phyloP scores from a whole-genome alignment of 2,888 invertebrate genomes.

The Agriopis leucophaearia region DNA sequence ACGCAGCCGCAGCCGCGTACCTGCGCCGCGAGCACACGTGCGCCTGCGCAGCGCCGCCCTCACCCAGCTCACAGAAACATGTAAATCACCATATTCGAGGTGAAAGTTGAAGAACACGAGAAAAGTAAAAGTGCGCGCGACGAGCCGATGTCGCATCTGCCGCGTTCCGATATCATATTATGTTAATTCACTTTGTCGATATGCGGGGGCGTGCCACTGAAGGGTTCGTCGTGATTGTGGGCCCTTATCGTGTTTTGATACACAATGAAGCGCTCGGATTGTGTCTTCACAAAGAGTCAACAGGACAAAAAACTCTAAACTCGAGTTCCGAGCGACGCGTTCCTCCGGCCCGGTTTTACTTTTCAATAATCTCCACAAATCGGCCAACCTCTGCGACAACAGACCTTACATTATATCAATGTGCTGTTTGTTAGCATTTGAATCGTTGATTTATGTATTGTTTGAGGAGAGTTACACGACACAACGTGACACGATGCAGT shows the following conservation, averaged over 20 bases:
- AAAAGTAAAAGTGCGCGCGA: slow-evolving; percentile 81
- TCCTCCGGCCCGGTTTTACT: slow-evolving; percentile 67
- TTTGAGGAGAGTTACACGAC: slow-evolving; percentile 41
- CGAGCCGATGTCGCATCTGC: slow-evolving; percentile 68
- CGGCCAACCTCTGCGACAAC: slow-evolving; percentile 73
- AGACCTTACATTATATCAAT: slow-evolving; percentile 59
- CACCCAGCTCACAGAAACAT: slow-evolving; percentile 59
- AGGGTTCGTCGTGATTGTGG: slow-evolving; percentile 71
- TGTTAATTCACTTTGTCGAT: slow-evolving; percentile 68
- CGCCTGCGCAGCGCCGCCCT: slow-evolving; percentile 38
- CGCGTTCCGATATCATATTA: slow-evolving; percentile 68
- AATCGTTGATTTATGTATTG: slow-evolving; percentile 73
- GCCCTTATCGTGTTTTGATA: slow-evolving; percentile 65
- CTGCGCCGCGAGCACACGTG: slow-evolving; percentile 51
- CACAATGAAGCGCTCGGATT: slow-evolving; percentile 67
- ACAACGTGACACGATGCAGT: slow-evolving; percentile 7
- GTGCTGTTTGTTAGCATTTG: slow-evolving; percentile 64
- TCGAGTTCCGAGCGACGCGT: slow-evolving; percentile 50
- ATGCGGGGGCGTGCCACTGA: slow-evolving; percentile 61
- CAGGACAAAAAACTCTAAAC: slow-evolving; percentile 70
- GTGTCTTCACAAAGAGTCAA: slow-evolving; percentile 67
- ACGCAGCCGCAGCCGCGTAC: slow-evolving; percentile 67
- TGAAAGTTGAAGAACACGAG: slow-evolving; percentile 81
- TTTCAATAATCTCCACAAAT: slow-evolving; percentile 76
- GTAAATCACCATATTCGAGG: slow-evolving; percentile 79